phyloP scores from a whole-genome alignment of 2,113 vertebrate species.

The Peromyscus maniculatus region DNA sequence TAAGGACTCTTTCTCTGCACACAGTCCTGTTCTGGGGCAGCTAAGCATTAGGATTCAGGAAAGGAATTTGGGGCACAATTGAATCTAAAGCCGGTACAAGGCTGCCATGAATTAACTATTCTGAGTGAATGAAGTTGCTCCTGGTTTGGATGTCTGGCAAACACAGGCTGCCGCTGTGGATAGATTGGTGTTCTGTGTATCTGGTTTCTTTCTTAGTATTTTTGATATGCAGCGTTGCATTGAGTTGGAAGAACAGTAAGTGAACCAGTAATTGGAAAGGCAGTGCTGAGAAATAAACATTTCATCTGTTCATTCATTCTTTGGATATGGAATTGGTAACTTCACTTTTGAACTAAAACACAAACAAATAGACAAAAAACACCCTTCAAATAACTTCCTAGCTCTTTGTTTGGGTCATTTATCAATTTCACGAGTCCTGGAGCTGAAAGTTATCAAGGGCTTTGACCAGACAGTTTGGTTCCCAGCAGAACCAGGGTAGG shows the following conservation, averaged over 20 bases:
- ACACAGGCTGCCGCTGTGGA: background rate
- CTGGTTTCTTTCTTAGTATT: background rate
- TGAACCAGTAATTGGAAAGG: background rate
- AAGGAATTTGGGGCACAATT: background rate
- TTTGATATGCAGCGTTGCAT: background rate
- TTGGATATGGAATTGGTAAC: background rate
- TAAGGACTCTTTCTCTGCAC: background rate
- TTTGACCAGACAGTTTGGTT: background rate
- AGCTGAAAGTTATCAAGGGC: background rate
- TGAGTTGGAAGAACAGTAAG: background rate
- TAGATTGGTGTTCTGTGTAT: background rate
- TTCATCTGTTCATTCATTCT: slow-evolving; percentile 44
- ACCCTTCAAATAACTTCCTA: background rate
- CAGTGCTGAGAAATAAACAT: background rate
- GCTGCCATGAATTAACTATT: background rate
- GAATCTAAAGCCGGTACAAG: background rate
- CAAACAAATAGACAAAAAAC: background rate
- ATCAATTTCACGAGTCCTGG: background rate
- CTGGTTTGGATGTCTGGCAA: background rate
- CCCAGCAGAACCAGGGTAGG: background rate
- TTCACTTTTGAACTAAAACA: slow-evolving; percentile 34
- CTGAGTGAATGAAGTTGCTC: slow-evolving; percentile 3
- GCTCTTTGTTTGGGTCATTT: background rate
- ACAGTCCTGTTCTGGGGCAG: background rate
- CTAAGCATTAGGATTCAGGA: background rate